Evolutionary conservation across 2,888 invertebrate species (phyloP).

Genomic region (Syrista parreyssii): DNA sequence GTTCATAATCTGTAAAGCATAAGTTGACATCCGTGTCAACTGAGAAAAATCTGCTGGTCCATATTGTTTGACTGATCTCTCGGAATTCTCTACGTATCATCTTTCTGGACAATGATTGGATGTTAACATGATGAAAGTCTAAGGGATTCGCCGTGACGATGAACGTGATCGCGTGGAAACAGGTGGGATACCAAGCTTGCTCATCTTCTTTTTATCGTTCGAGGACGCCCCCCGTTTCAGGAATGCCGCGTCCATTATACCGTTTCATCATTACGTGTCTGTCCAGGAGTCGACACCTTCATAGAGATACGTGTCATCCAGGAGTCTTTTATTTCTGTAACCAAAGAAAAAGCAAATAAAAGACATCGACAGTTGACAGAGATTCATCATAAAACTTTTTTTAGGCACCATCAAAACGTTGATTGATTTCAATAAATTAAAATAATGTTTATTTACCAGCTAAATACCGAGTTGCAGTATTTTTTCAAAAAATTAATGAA

Average conservation of each 20-base stretch:
- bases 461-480: neutral
- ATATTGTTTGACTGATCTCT: neutral
- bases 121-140: neutral
- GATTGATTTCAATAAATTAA: neutral
- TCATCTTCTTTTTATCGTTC: slow-evolving; percentile 1
- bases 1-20: neutral
- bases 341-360: neutral
- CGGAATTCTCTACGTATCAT: neutral
- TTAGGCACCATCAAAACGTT: neutral
- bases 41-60: neutral
- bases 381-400: neutral
- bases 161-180: slow-evolving; percentile 5
- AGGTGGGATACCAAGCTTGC: slow-evolving; percentile 2
- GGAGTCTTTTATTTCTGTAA: neutral
- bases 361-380: neutral
- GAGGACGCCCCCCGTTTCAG: slow-evolving; percentile 1
- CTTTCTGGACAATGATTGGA: neutral
- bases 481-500: neutral
- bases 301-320: slow-evolving; percentile 2
- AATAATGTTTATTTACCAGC: neutral
- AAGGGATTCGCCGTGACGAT: neutral
- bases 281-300: slow-evolving; percentile 4
- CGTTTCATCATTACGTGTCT: slow-evolving; percentile 8
- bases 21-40: neutral
- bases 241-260: slow-evolving; percentile 12